Base-by-base conservation (phyloP, 1,140 invertebrate species). In the Tetraneura akinire region DNA sequence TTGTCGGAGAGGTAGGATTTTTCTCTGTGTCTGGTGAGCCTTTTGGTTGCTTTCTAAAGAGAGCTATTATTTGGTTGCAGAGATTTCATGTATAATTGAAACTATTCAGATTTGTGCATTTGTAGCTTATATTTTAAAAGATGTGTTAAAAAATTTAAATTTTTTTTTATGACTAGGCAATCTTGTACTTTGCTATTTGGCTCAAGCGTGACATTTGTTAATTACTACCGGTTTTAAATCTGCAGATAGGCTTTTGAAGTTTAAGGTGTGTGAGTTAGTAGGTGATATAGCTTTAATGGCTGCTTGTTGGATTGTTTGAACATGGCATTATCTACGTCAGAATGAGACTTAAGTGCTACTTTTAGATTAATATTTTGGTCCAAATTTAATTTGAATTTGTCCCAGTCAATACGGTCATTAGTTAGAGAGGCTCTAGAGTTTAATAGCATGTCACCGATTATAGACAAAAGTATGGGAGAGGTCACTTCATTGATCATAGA, bases 121-220 rank as follows among this genome's bases (percentile, higher is more conserved):
- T 55, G n/a, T 23, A 55, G n/a, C 21, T 55, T 55, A 55, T 21
- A 55, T 23, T 55, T 55, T n/a, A 55, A 55, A 55, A 55, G 53
- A 55, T 55, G n/a, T 23, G 53, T 55, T 55, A n/a, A 21, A 21
- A 21, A 23, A 23, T 55, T 55, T 9, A 55, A 55, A 21, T n/a
- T 9, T 23, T 55, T 57, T 57, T 57, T 57, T 57, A 55, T 55
- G 53, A 55, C 53, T 55, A 55, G 53, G 21, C n/a, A 57, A 53
- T 10, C 53, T 23, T 23, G 53, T 57, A 26, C 21, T 26, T 57
- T 57, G 53, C 21, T 9, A 57, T 26, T 57, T 57, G 2, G 21
- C 21, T 26, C 21, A 10, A 57, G 53, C 21, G 23, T 26, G 21
- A 57, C 10, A 21, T 57, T 26, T 57, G 3, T 57, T 57, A 26